Base-by-base conservation (phyloP, 2,888 invertebrate genomes). In the Cinara cedri region DNA sequence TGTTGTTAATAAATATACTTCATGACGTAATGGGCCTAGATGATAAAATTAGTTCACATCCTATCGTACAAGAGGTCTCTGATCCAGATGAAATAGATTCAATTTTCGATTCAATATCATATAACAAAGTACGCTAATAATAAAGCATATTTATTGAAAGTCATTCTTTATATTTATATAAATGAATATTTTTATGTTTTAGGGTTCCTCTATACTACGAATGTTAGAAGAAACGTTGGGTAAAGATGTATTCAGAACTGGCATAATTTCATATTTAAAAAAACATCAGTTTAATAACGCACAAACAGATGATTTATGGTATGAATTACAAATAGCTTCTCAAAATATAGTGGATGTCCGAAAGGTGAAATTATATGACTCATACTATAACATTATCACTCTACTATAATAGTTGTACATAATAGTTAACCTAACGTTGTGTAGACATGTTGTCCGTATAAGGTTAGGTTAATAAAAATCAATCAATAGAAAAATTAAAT, bases 21-120 rank as follows among this genome's bases (percentile, higher is more conserved):
- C 93, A 95, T 82, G 85, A 89, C 0, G 95, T 94, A 0, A 85
- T 96, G 82, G 87, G 87, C 14, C 87, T 90, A 1, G 97, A 98
- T 85, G 90, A 93, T 0, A 92, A 92, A 70, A 85, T 92, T 8
- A 93, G 92, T 72, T 95, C 97, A 1, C 97, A 97, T 87, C 94
- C 97, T 0, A 96, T 98, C 82, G 92, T 96, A 9, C 92, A 94
- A 85, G 89, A 89, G 0, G 96, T 97, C 19, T 88, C 89, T 44
- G 93, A 93, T 82, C 96, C 97, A 0, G 92, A 93, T 85, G 91
- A 97, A 87, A 97, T 98, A 78, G 95, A 93, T 0, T 92, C 95
- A 83, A 91, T 96, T 80, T 97, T 97, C 85, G 97, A 97, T 85
- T 86, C 89, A 0, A 97, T 98, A 82, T 94, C 96, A 0, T 98